These are phyloP conservation scores for Netelia inedita DNA, from an alignment of 2,888 invertebrate genomes.

Conservation along the genomic window DNA sequence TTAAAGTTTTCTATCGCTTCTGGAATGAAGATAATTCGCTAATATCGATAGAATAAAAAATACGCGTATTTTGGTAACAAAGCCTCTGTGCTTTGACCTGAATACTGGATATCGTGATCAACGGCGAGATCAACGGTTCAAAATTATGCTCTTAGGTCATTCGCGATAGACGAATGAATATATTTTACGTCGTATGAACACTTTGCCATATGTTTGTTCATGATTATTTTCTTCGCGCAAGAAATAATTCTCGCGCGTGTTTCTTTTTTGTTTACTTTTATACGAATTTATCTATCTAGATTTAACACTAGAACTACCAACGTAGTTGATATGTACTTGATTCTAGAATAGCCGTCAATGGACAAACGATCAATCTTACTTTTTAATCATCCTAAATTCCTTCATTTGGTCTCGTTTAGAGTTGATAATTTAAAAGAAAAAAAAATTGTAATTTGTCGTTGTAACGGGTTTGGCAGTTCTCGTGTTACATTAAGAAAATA, in stretches of 20 bases:
- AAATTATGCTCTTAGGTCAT: no score
- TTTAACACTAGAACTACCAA: no score
- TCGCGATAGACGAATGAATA: neutral
- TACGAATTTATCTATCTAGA: conserved; percentile 6
- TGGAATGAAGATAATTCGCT: conserved; percentile 25
- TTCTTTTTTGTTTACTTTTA: neutral
- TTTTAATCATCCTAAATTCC: no score
- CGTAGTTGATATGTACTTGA: no score
- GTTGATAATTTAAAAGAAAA: neutral
- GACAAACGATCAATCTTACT: no score
- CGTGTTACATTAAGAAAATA: no score
- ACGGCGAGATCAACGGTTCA: neutral
- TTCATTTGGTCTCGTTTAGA: no score
- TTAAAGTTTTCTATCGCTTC: conserved; percentile 44
- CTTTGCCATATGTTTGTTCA: neutral
- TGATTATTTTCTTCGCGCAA: neutral
- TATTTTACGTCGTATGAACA: conserved; percentile 17
- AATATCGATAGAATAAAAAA: neutral
- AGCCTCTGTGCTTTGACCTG: no score
- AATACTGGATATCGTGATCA: no score
- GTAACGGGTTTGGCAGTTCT: no score
- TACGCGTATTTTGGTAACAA: no score
- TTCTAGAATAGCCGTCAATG: no score
- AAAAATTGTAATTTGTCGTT: neutral
- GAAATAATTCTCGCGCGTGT: neutral